Conservation (phyloP, 2,797 vertebrate species). For the Sparus aurata region DNA sequence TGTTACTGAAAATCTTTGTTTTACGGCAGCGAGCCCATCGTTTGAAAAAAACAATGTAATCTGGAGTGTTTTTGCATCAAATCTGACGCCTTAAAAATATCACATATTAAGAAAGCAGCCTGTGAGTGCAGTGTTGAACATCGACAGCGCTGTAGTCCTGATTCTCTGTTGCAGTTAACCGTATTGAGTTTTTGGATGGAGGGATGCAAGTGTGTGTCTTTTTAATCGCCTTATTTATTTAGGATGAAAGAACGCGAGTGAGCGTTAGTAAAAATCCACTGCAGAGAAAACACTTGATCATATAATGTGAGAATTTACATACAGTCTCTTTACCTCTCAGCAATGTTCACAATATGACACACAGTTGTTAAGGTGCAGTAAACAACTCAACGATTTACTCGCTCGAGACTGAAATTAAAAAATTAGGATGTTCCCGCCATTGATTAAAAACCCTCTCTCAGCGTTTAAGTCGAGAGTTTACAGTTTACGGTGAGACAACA, state of each 20-base stretch:
- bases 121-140: neutral
- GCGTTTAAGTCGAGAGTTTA: neutral
- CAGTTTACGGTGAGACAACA: neutral
- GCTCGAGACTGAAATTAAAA: conserved; percentile 8
- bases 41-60: conserved; percentile 1
- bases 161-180: conserved; percentile 2
- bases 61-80: neutral
- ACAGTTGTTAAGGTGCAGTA: neutral
- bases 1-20: neutral
- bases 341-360: neutral
- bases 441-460: conserved; percentile 3
- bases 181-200: neutral
- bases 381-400: conserved; percentile 7
- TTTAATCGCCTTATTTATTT: neutral
- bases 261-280: conserved; percentile 2
- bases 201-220: neutral
- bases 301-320: neutral
- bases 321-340: neutral
- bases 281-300: neutral
- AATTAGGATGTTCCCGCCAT: conserved; percentile 18
- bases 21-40: neutral
- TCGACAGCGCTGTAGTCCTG: neutral
- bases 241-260: neutral
- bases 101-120: conserved; percentile 10
- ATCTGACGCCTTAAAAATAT: neutral